A percentile compares a stretch with the other conserved stretches of the same genome.
phyloP scores from a whole-genome alignment of 2,888 invertebrate genomes.

The Tethea ocularis region DNA sequence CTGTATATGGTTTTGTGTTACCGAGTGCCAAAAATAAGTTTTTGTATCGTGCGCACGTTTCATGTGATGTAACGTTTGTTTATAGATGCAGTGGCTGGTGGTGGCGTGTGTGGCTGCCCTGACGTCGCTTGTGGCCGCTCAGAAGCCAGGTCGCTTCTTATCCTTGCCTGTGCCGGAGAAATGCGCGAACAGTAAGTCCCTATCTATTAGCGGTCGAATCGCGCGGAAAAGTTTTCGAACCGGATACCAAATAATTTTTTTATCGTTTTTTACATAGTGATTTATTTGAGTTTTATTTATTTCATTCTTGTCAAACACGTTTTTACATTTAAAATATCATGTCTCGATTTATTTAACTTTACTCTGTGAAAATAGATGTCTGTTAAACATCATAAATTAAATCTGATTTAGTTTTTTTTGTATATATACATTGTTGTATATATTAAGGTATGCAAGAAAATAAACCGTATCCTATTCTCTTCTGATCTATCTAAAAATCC shows the following conservation, averaged over 20 bases:
- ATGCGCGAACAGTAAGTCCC: conserved; percentile 92
- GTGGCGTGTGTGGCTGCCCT: conserved; percentile 80
- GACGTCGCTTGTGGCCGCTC: conserved; percentile 86
- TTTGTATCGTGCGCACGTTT: neutral
- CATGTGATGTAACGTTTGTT: conserved; percentile 18
- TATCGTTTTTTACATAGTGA: too few species aligned
- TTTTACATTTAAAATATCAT: neutral
- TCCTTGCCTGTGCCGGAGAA: conserved; percentile 92
- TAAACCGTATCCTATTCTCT: too few species aligned
- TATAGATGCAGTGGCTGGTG: conserved; percentile 88
- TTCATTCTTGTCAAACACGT: neutral
- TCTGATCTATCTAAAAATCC: too few species aligned
- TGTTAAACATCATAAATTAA: too few species aligned
- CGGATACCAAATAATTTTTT: too few species aligned
- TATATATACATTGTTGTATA: too few species aligned
- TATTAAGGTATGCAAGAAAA: too few species aligned
- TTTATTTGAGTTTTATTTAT: neutral
- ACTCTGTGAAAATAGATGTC: too few species aligned
- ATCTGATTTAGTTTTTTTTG: too few species aligned
- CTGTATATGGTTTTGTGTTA: neutral
- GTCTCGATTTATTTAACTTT: too few species aligned
- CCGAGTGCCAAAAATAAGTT: neutral
- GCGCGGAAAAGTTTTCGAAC: too few species aligned
- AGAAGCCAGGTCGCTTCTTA: conserved; percentile 92
- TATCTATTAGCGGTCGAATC: neutral